Conservation (phyloP, 2,113 vertebrate genomes). For the Hemichromis elongatus region DNA sequence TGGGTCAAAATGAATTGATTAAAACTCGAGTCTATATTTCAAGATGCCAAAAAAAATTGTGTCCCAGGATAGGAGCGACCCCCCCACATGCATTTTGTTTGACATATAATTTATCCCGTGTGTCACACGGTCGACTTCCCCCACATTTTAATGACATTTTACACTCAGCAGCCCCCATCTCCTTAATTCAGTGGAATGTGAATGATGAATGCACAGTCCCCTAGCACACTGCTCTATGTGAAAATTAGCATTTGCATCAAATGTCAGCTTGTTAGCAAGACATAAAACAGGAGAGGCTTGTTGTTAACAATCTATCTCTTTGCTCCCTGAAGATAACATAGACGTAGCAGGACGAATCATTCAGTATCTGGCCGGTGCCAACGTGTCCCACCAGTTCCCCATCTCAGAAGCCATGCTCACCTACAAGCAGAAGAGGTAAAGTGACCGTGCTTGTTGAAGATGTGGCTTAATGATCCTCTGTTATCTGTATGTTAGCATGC, state of each 20-base stretch:
- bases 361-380: slow-evolving; percentile 72
- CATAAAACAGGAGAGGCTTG: background rate
- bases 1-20: background rate
- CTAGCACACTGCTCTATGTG: background rate
- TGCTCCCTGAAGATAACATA: slow-evolving; percentile 56
- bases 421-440: slow-evolving; percentile 73
- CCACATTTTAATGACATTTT: slow-evolving; percentile 25
- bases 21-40: background rate
- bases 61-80: background rate
- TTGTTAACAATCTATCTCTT: background rate
- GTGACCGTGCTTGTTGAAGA: background rate
- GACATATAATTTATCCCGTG: background rate
- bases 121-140: background rate
- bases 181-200: background rate
- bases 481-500: slow-evolving; percentile 1
- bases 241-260: background rate
- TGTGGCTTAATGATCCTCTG: background rate
- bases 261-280: slow-evolving; percentile 3
- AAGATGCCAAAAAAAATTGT: background rate
- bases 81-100: background rate
- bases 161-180: background rate
- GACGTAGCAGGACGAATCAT: slow-evolving; percentile 64
- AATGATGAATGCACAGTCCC: slow-evolving; percentile 20
- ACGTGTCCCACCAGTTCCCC: slow-evolving; percentile 78
- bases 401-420: slow-evolving; percentile 84